These are phyloP conservation scores for Meloidogyne chitwoodi DNA, from an alignment of 1,140 invertebrate genomes.

Conservation along the genomic window DNA sequence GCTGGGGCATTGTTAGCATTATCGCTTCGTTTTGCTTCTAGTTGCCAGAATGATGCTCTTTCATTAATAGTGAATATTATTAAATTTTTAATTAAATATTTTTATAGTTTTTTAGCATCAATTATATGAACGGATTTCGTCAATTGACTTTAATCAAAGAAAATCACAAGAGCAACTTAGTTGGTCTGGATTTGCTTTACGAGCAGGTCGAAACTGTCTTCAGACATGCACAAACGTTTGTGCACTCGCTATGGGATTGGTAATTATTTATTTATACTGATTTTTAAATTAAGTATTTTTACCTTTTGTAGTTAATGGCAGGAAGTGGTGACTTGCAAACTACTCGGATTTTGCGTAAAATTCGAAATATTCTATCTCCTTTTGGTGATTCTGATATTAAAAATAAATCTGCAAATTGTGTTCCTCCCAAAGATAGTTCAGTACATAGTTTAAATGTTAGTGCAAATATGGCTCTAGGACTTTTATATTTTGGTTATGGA, in stretches of 20 bases:
- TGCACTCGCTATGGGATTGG: conserved; percentile 27
- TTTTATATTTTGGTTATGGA: conserved; percentile 42
- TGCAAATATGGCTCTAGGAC: conserved; percentile 39
- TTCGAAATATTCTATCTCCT: conserved; percentile 21
- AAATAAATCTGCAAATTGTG: conserved; percentile 1
- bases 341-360: conserved; percentile 31
- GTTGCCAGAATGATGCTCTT: conserved; percentile 18
- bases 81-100: not conserved
- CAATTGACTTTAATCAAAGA: not conserved
- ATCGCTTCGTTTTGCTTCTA: conserved; percentile 40
- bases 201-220: conserved; percentile 29
- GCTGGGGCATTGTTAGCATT: conserved; percentile 41
- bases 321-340: conserved; percentile 40
- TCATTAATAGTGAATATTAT: conserved; percentile 25
- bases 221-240: conserved; percentile 29
- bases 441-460: conserved; percentile 33
- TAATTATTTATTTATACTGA: not conserved
- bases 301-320: conserved; percentile 37
- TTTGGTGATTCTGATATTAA: not conserved
- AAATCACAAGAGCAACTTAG: not conserved
- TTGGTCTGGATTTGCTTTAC: not conserved
- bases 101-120: conserved; percentile 29
- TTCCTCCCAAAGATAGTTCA: conserved; percentile 21
- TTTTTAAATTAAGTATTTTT: not conserved
- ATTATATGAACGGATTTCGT: conserved; percentile 3